phyloP scores from a whole-genome alignment of 2,888 invertebrate species.

The Melipona beecheii region DNA sequence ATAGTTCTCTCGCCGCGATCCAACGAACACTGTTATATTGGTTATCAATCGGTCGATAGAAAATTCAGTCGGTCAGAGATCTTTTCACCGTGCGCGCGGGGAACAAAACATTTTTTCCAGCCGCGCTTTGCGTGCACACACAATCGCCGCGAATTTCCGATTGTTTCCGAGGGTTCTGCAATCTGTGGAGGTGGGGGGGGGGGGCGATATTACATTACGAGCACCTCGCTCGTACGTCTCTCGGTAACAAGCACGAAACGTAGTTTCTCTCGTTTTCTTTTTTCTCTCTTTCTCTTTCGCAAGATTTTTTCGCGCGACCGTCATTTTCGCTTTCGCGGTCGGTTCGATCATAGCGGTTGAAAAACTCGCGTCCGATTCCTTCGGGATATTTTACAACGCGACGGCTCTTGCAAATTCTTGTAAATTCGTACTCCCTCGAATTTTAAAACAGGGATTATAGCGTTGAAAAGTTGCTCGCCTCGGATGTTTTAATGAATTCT shows the following conservation, averaged over 20 bases:
- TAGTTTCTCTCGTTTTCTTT: not conserved
- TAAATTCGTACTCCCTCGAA: too few relatives aligned
- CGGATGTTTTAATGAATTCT: too few relatives aligned
- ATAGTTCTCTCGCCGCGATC: not conserved
- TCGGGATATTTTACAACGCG: too few relatives aligned
- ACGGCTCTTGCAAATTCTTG: too few relatives aligned
- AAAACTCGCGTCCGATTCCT: too few relatives aligned
- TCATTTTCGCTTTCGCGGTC: too few relatives aligned
- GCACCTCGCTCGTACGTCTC: not conserved
- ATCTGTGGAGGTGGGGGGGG: not conserved
- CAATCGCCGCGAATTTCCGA: slow-evolving; percentile 52
- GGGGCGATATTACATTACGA: not conserved
- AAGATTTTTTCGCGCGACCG: too few relatives aligned
- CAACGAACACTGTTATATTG: slow-evolving; percentile 11
- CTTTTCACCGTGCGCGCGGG: slow-evolving; percentile 14
- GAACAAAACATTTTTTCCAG: slow-evolving; percentile 42
- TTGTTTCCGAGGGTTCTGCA: slow-evolving; percentile 14
- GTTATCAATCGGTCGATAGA: slow-evolving; percentile 16
- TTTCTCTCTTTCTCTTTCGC: too few relatives aligned
- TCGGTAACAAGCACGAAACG: not conserved
- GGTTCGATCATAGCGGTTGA: too few relatives aligned
- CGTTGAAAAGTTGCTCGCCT: too few relatives aligned
- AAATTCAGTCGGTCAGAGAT: slow-evolving; percentile 19
- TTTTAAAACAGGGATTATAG: too few relatives aligned
- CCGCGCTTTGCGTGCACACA: slow-evolving; percentile 8